Base-by-base conservation (phyloP, 2,797 vertebrate genomes). In the Cossypha polioptera region DNA sequence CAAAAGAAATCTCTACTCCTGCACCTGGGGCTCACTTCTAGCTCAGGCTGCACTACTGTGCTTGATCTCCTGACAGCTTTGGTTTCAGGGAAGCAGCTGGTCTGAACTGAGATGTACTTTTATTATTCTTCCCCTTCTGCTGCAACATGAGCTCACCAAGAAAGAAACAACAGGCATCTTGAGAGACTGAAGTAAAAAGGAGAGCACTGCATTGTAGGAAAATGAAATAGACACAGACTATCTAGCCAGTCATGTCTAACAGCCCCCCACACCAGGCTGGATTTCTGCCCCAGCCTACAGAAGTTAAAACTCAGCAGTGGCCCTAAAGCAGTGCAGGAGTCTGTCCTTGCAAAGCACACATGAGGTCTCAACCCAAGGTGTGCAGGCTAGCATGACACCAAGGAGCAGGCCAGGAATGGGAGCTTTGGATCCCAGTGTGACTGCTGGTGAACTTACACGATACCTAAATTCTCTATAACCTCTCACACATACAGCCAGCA, bases 161-260 rank as follows among this genome's bases (percentile, higher is more conserved):
- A 58, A 2, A 73, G 59, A 85, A 85, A 71, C 16, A 75, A 81
- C 28, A 74, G 53, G 55, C 26, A 63, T 28, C 31, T 58, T 3
- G 7, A 75, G 61, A 84, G 73, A 62, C 17, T 47, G 42, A 78
- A 78, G 58, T 11, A 12, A 43, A 88, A 91, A 74, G 6, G 58
- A 54, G 38, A 86, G 38, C 13, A 29, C 13, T 47, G n/a, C 9
- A 15, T 5, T 65, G 18, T n/a, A 69, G 50, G 45, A 9, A 91
- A 62, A 76, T 3, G 0, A 25, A 82, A 82, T 0, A 3, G 57
- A 26, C 61, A 55, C 10, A 73, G n/a, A 53, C 2, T 2, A 59
- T 35, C 38, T 24, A 62, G n/a, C 8, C 21, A 54, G 42, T 18
- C 47, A 36, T 38, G 54, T 45, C 38, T 1, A 3, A 57, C 15